phyloP scores from a whole-genome alignment of 2,113 vertebrate genomes.

The Oreochromis aureus region DNA sequence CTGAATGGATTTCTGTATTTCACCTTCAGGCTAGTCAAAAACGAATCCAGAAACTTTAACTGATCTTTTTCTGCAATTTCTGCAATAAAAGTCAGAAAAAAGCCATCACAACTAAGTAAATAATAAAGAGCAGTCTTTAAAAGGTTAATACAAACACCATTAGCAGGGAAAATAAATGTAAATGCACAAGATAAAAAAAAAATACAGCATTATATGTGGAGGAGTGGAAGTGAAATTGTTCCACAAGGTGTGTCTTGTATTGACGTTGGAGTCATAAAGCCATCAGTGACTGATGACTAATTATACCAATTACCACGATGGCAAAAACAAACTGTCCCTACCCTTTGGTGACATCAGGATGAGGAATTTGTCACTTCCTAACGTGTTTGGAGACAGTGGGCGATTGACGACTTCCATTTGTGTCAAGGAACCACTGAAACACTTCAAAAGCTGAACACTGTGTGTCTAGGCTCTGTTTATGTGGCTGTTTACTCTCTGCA shows the following conservation, averaged over 20 bases:
- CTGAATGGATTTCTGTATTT: background rate
- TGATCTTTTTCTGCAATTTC: background rate
- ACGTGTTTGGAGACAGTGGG: background rate
- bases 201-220: background rate
- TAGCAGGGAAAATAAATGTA: background rate
- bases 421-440: background rate
- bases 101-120: background rate
- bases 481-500: background rate
- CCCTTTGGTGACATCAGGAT: slow-evolving; percentile 18
- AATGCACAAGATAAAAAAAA: background rate
- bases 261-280: slow-evolving; percentile 9
- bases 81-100: background rate
- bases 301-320: slow-evolving; percentile 35
- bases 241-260: background rate
- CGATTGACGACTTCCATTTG: slow-evolving; percentile 16
- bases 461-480: background rate
- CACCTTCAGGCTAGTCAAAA: background rate
- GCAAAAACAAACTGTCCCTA: slow-evolving; percentile 37
- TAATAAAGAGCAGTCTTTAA: background rate
- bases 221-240: slow-evolving; percentile 7
- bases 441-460: background rate
- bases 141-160: background rate
- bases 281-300: slow-evolving; percentile 39
- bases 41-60: background rate
- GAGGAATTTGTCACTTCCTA: slow-evolving; percentile 62